Evolutionary conservation across 2,888 invertebrate genomes (phyloP).

Genomic region (Heliconius hortense): DNA sequence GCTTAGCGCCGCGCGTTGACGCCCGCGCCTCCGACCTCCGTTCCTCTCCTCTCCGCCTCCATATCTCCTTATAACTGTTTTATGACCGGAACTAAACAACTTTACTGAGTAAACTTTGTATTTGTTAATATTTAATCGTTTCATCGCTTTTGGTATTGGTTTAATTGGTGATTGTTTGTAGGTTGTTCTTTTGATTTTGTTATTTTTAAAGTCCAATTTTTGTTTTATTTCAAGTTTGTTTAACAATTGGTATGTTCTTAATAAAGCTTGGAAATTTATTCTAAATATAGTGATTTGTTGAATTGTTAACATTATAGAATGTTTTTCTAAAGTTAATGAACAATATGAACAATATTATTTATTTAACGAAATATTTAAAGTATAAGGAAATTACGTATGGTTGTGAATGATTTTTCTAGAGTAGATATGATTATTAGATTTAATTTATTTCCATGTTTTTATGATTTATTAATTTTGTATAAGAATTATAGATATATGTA

Average conservation of each 20-base stretch:
- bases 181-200: too few species aligned
- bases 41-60: constrained; percentile 44
- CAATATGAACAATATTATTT: too few species aligned
- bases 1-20: constrained; percentile 74
- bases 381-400: neutral
- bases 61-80: constrained; percentile 69
- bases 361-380: too few species aligned
- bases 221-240: too few species aligned
- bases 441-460: neutral
- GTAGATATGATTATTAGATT: neutral
- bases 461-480: neutral
- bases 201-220: neutral
- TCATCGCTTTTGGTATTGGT: neutral
- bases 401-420: neutral
- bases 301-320: too few species aligned
- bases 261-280: too few species aligned
- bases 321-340: too few species aligned
- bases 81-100: constrained; percentile 44
- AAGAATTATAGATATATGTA: neutral
- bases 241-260: too few species aligned
- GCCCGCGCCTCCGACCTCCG: constrained; percentile 36
- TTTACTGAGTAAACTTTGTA: constrained; percentile 28
- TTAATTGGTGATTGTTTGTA: neutral
- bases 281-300: too few species aligned
- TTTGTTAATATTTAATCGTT: constrained; percentile 4